Conservation (phyloP, 92 coral and sea anemone genomes). For the Bergia sp. region DNA sequence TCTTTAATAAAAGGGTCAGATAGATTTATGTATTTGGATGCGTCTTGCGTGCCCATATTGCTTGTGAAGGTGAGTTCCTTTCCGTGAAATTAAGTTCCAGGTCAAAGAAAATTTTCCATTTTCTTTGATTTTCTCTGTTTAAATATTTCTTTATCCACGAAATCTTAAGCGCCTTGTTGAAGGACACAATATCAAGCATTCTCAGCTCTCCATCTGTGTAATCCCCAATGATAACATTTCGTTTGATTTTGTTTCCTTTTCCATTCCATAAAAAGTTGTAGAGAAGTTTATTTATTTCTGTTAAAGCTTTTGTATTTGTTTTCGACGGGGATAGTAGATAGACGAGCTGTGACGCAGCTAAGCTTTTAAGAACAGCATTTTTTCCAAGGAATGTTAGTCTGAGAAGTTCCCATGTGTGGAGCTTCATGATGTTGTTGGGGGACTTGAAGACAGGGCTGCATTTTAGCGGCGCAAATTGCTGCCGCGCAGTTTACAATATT, state of each 20-base stretch:
- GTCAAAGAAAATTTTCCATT: too few relatives aligned
- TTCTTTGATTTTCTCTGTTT: not conserved
- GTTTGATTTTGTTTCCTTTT: constrained; percentile 35
- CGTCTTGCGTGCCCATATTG: constrained; percentile 39
- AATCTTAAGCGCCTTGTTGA: constrained; percentile 39
- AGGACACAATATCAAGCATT: constrained; percentile 27
- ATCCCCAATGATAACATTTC: constrained; percentile 10
- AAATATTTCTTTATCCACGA: constrained; percentile 18
- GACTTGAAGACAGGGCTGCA: too few relatives aligned
- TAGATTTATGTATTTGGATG: constrained; percentile 5
- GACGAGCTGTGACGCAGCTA: too few relatives aligned
- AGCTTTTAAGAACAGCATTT: too few relatives aligned
- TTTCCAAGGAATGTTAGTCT: too few relatives aligned
- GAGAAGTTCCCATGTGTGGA: too few relatives aligned
- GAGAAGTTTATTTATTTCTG: constrained; percentile 22
- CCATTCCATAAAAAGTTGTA: constrained; percentile 43
- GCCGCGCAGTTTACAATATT: too few relatives aligned
- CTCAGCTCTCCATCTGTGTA: constrained; percentile 14
- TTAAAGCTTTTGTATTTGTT: not conserved
- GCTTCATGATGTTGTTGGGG: too few relatives aligned
- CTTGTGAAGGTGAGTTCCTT: constrained; percentile 31
- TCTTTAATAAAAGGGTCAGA: not conserved
- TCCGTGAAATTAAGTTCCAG: constrained; percentile 29
- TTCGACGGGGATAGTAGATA: too few relatives aligned
- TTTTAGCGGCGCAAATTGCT: too few relatives aligned